Evolutionary conservation across 2,797 vertebrate species (phyloP), one percentile per base, ranked within the genome.

Genomic region (Philypnodon macrostomus): DNA sequence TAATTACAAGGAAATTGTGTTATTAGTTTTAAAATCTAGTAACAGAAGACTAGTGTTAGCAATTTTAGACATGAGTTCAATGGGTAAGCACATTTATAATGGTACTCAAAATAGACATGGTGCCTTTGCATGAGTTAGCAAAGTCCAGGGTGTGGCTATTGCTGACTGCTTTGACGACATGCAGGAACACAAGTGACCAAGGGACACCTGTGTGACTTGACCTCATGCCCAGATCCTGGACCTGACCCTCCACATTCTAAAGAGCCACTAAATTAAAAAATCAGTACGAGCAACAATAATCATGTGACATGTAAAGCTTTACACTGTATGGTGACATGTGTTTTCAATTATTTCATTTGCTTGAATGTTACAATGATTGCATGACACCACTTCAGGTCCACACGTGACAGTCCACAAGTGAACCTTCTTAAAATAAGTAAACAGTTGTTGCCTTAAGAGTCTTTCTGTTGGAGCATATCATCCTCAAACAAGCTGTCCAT

Each of bases 191-290:
- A 58, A 48, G 44, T 50, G 54, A 66, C 51, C 65, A 63, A 30
- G 49, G 42, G 47, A 47, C 85, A 86, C 75, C 79, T 88, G 81
- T 85, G 69, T 35, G 73, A 85, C 83, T 75, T 35, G 73, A 85
- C 83, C 76, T 67, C 36, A 38, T 8, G n/a, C 63, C 55, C 56
- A 53, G 44, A 4, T 46, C 53, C 51, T 24, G 32, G 24, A 57
- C 19, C 54, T 58, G 44, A 62, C 11, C 27, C 10, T 18, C 48
- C 42, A 33, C n/a, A 39, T 14, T 23, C 34, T 14, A 3, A n/a
- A 23, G n/a, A 38, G 36, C 18, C 5, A 5, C 18, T 19, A 38
- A 6, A n/a, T 38, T 38, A n/a, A 38, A 19, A 38, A n/a, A 21
- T 21, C 17, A 40, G 19, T 24, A 26, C n/a, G 15, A 9, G 21